Conservation (phyloP, 2,797 vertebrate genomes). For the Rachycentron canadum region DNA sequence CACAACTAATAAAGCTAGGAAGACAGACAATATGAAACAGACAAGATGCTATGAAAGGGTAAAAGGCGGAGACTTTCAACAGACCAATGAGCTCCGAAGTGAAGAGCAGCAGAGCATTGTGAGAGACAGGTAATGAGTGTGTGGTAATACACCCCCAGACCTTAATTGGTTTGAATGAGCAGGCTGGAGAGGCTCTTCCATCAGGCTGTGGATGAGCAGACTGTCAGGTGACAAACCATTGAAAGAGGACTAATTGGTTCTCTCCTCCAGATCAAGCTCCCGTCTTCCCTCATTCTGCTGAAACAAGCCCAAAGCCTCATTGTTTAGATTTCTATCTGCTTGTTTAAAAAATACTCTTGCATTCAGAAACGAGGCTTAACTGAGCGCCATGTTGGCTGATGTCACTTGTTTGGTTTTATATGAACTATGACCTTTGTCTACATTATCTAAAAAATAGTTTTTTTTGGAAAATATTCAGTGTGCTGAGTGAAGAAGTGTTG, state of each 20-base stretch:
- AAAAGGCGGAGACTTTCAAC: conserved; percentile 39
- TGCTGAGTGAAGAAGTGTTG: too few relatives aligned
- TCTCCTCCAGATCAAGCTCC: conserved; percentile 52
- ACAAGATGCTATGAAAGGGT: conserved; percentile 37
- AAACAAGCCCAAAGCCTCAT: conserved; percentile 28
- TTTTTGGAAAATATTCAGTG: background rate
- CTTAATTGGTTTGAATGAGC: conserved; percentile 80
- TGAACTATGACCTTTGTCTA: background rate
- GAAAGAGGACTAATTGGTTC: conserved; percentile 76
- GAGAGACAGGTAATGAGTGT: conserved; percentile 75
- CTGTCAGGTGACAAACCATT: conserved; percentile 74
- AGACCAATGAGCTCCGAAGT: conserved; percentile 52
- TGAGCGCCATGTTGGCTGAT: background rate
- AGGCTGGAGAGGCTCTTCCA: conserved; percentile 75
- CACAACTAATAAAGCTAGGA: conserved; percentile 2
- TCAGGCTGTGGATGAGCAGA: conserved; percentile 71
- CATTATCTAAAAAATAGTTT: background rate
- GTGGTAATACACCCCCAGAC: conserved; percentile 75
- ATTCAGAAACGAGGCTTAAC: background rate
- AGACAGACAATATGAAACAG: conserved; percentile 32
- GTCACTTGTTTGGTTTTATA: background rate
- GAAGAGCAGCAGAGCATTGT: conserved; percentile 58
- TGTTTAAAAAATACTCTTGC: conserved; percentile 7
- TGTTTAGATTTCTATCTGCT: conserved; percentile 39
- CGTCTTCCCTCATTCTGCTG: conserved; percentile 43